A percentile compares a stretch with the other conserved stretches of the same genome.
Conservation (phyloP, 2,888 invertebrate genomes). For the Cremastinae sp. region DNA sequence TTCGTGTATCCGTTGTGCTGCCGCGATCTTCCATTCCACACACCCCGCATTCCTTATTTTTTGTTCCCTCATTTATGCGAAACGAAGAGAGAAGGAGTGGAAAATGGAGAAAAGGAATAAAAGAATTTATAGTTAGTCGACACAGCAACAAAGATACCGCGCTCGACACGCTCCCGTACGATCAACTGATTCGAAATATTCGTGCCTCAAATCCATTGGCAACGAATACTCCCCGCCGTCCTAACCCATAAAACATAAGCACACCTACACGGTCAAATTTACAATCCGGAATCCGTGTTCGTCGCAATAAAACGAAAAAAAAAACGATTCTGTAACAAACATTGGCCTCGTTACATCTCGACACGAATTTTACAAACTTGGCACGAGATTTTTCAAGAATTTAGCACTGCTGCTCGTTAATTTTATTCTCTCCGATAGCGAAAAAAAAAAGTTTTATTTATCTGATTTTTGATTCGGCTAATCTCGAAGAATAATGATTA, state of each 20-base stretch:
- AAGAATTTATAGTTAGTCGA: constrained; percentile 36
- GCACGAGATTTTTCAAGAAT: too few species aligned
- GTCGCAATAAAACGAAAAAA: constrained; percentile 26
- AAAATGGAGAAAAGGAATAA: background rate
- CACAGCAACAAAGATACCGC: constrained; percentile 54
- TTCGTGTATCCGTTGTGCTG: constrained; percentile 23
- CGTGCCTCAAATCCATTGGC: constrained; percentile 61
- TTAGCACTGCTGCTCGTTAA: too few species aligned
- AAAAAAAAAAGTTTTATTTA: constrained; percentile 48
- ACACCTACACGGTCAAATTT: constrained; percentile 20
- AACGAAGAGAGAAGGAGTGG: too few species aligned
- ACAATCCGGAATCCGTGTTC: constrained; percentile 25
- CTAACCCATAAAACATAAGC: background rate
- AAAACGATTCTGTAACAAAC: constrained; percentile 43
- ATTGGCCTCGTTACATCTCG: constrained; percentile 63
- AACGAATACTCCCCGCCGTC: constrained; percentile 31
- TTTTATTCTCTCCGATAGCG: background rate
- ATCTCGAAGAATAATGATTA: constrained; percentile 14
- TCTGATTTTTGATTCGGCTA: too few species aligned
- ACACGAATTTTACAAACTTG: constrained; percentile 38
- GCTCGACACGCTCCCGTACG: constrained; percentile 62
- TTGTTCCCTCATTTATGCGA: constrained; percentile 15
- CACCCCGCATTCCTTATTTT: background rate
- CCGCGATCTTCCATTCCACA: constrained; percentile 17
- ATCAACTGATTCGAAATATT: constrained; percentile 66